Evolutionary conservation across 2,113 vertebrate species (phyloP).

Genomic region (Aythya baeri): DNA sequence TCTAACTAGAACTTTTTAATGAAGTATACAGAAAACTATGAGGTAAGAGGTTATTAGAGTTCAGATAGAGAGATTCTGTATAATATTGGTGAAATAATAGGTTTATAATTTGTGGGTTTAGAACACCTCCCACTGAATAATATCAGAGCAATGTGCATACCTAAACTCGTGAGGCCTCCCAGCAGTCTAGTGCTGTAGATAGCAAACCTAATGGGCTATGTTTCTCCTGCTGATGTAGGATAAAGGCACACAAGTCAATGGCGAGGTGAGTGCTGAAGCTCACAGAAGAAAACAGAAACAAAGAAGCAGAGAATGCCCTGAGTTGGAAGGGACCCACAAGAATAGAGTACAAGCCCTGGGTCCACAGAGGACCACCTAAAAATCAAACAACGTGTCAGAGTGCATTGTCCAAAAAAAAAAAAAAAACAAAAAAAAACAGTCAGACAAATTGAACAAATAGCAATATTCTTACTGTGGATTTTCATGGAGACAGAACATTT

Average conservation of each 20-base stretch:
- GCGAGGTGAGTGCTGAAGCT: not conserved
- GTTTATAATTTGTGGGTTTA: not conserved
- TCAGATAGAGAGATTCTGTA: not conserved
- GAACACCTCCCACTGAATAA: rapidly evolving
- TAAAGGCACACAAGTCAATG: rapidly evolving
- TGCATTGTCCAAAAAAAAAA: no score
- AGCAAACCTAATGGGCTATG: not conserved
- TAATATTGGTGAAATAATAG: not conserved
- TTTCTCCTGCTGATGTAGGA: not conserved
- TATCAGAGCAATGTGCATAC: not conserved
- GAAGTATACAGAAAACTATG: not conserved
- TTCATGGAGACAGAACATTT: not conserved
- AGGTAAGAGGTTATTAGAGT: not conserved
- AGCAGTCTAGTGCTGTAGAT: not conserved
- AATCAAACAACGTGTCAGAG: no score
- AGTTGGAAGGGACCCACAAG: no score
- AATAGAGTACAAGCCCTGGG: no score
- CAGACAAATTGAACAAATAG: not conserved
- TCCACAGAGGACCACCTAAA: no score
- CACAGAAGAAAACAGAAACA: not conserved
- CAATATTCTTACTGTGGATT: not conserved
- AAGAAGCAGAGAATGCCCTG: no score
- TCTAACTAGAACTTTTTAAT: not conserved
- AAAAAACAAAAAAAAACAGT: no score
- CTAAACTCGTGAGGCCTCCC: not conserved